Conservation (phyloP, 2,113 vertebrate genomes). For the Coturnix japonica region DNA sequence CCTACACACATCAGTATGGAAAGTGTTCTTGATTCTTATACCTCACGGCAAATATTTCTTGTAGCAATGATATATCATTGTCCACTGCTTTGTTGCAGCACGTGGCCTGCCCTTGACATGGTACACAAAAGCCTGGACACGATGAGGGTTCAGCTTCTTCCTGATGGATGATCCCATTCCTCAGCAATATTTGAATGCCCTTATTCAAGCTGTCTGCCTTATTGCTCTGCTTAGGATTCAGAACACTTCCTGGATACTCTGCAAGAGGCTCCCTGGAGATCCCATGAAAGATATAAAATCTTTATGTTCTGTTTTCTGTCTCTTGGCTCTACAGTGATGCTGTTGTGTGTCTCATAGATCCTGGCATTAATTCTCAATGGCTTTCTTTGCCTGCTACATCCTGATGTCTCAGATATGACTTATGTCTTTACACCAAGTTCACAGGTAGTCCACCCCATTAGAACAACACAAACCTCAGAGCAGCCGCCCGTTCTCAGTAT, state of each 20-base stretch:
- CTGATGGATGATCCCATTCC: background rate
- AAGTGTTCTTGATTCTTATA: background rate
- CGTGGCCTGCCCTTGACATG: accelerated
- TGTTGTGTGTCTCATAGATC: background rate
- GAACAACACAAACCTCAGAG: background rate
- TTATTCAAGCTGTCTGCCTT: background rate
- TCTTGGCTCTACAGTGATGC: background rate
- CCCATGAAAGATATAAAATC: constrained; percentile 2
- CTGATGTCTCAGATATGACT: background rate
- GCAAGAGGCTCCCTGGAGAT: constrained; percentile 20
- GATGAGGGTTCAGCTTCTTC: background rate
- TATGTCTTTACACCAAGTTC: background rate
- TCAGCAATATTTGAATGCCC: background rate
- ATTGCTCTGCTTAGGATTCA: constrained; percentile 28
- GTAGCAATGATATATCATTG: background rate
- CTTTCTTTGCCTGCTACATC: background rate
- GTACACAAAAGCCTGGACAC: background rate
- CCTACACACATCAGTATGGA: background rate
- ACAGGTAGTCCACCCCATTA: background rate
- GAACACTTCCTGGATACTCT: background rate
- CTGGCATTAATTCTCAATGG: constrained; percentile 5
- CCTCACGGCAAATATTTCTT: background rate
- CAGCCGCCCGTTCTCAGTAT: background rate
- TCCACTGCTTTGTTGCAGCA: background rate
- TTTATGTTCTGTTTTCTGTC: constrained; percentile 6